Conservation (phyloP, 1,140 invertebrate species). For the Lysiphlebus fabarum region DNA sequence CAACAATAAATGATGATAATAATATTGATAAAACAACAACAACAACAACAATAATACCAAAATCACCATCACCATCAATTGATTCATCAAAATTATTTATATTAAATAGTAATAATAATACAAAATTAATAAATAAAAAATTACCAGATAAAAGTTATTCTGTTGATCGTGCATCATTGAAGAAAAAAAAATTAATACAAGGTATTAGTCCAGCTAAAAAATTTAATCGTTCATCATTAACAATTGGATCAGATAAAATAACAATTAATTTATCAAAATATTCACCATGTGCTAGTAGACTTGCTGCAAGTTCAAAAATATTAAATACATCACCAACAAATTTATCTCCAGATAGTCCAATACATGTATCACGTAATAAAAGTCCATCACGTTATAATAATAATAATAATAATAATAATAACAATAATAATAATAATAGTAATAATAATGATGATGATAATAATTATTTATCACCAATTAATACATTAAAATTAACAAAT, state of each 20-base stretch:
- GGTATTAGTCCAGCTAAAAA: conserved; percentile 44
- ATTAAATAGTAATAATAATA: conserved; percentile 25
- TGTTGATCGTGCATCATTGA: conserved; percentile 32
- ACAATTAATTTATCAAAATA: conserved; percentile 50
- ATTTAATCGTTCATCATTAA: conserved; percentile 44
- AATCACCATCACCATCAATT: neutral
- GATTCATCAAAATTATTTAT: conserved; percentile 24
- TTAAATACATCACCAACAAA: conserved; percentile 30
- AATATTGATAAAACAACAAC: conserved; percentile 13
- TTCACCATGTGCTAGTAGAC: conserved; percentile 50
- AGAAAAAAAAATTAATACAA: conserved; percentile 33
- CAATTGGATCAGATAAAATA: conserved; percentile 43
- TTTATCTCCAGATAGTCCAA: conserved; percentile 41
- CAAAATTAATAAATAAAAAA: conserved; percentile 11
- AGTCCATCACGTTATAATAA: conserved; percentile 27
- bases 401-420: no score
- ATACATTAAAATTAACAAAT: conserved; percentile 29
- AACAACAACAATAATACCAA: conserved; percentile 3
- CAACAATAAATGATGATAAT: conserved; percentile 7
- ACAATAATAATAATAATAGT: no score
- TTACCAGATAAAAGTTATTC: conserved; percentile 31
- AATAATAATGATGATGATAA: no score
- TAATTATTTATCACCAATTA: neutral
- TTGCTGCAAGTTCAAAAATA: conserved; percentile 51
- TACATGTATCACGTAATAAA: conserved; percentile 39